A percentile compares a stretch with the other conserved stretches of the same genome.
phyloP scores from a whole-genome alignment of 2,797 vertebrate genomes.

The Myoxocephalus aenaeus region DNA sequence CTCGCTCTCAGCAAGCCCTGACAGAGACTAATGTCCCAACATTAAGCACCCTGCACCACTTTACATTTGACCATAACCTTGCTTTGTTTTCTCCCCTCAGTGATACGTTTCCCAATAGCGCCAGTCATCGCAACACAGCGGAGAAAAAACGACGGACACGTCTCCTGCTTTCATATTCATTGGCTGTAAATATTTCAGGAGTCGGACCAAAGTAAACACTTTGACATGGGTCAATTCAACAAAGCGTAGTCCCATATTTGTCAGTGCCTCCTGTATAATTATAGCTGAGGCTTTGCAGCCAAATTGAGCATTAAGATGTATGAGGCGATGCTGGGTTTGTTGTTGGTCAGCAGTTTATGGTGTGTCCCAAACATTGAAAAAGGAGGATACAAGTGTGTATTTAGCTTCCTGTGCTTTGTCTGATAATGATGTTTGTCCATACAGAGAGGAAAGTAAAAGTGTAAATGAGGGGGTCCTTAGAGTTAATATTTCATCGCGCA shows the following conservation, averaged over 20 bases:
- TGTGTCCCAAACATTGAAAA: conserved; percentile 37
- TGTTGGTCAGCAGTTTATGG: conserved; percentile 54
- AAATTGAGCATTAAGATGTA: conserved; percentile 71
- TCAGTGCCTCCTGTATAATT: conserved; percentile 68
- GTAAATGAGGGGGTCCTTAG: background rate
- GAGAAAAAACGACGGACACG: conserved; percentile 16
- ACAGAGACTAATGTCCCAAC: conserved; percentile 78
- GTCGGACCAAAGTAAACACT: conserved; percentile 57
- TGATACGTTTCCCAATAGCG: conserved; percentile 25
- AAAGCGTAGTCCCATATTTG: conserved; percentile 53
- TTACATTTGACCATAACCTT: conserved; percentile 70
- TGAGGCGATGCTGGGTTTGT: conserved; percentile 35
- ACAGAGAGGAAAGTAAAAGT: background rate
- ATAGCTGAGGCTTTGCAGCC: conserved; percentile 55
- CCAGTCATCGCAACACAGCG: background rate
- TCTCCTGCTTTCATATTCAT: conserved; percentile 65
- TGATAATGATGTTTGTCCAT: conserved; percentile 34
- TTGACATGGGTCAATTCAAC: conserved; percentile 50
- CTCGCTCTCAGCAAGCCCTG: conserved; percentile 58
- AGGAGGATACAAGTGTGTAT: conserved; percentile 28
- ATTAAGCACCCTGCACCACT: conserved; percentile 68
- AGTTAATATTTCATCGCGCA: conserved; percentile 3
- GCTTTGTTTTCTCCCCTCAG: conserved; percentile 49
- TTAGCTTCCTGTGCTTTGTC: conserved; percentile 26
- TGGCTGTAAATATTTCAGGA: conserved; percentile 70